Evolutionary conservation across 2,797 vertebrate genomes (phyloP), one percentile per base, ranked within the genome.

Genomic region (Enteromius mattozi): DNA sequence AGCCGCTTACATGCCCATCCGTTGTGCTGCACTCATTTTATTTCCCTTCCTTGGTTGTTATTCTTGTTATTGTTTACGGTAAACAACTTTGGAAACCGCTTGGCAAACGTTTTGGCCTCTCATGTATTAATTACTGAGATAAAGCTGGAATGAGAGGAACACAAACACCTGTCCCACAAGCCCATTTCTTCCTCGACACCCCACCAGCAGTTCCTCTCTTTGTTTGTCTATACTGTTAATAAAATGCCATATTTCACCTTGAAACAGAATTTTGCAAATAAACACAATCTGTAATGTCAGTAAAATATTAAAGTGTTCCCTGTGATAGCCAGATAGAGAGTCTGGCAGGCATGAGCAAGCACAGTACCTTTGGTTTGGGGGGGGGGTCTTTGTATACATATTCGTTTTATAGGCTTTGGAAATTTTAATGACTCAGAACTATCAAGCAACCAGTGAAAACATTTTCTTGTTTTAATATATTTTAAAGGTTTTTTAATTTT

Each of bases 51-150:
- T 78, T 68, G 40, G 90, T 92, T 93, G 90, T 93, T 93, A 91
- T 93, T 92, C n/a, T 78, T 69, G 49, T 82, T 83, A 68, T 68
- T 86, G 49, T 85, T 74, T 83, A 80, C 91, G 70, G 90, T 89
- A 91, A 92, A 89, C 89, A 92, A 90, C 90, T 90, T 92, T 92
- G 91, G 87, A 89, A 84, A 88, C 90, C 88, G 86, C 87, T 91
- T 93, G 91, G 93, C 92, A 91, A 90, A 82, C 86, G 86, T 91
- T 90, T 92, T 89, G 88, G 91, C 88, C 90, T 88, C 84, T 90
- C 75, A 89, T 91, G 89, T 92, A 92, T 92, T 91, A 93, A 92
- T 94, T 94, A 92, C 91, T 54, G 86, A 63, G 87, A 84, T 40
- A 82, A 86, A 87, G 87, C 83, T 87, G 80, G 87, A 80, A 75